phyloP scores from a whole-genome alignment of 2,888 invertebrate genomes.

The Xanthostigma xanthostigma region DNA sequence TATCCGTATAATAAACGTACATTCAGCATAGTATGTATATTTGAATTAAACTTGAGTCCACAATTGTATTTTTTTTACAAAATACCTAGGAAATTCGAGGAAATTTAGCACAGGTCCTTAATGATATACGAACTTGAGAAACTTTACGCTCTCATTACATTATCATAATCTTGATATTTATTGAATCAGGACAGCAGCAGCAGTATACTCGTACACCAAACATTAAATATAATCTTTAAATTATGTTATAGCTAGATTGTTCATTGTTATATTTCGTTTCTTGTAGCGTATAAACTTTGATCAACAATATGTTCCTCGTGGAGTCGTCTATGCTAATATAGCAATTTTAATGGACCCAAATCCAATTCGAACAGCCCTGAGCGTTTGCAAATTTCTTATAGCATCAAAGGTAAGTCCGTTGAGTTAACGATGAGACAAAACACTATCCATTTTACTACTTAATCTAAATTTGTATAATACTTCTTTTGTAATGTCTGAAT shows the following conservation, averaged over 20 bases:
- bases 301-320: conserved; percentile 65
- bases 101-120: too few relatives aligned
- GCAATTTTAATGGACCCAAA: conserved; percentile 89
- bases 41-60: too few relatives aligned
- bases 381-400: conserved; percentile 84
- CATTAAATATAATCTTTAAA: neutral
- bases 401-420: conserved; percentile 51
- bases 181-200: neutral
- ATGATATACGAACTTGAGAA: too few relatives aligned
- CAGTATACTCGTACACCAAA: neutral
- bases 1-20: too few relatives aligned
- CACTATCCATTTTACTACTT: too few relatives aligned
- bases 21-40: too few relatives aligned
- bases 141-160: neutral
- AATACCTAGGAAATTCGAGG: too few relatives aligned
- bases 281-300: conserved; percentile 74
- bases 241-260: neutral
- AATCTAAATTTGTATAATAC: too few relatives aligned
- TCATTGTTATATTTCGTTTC: conserved; percentile 11
- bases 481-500: too few relatives aligned
- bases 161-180: too few relatives aligned
- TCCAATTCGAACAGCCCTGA: conserved; percentile 86
- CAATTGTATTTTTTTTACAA: too few relatives aligned
- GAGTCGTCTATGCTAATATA: conserved; percentile 74
- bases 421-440: too few relatives aligned